These are phyloP conservation scores for Torymus aiolomorphi DNA, from an alignment of 2,888 invertebrate genomes.

Conservation along the genomic window DNA sequence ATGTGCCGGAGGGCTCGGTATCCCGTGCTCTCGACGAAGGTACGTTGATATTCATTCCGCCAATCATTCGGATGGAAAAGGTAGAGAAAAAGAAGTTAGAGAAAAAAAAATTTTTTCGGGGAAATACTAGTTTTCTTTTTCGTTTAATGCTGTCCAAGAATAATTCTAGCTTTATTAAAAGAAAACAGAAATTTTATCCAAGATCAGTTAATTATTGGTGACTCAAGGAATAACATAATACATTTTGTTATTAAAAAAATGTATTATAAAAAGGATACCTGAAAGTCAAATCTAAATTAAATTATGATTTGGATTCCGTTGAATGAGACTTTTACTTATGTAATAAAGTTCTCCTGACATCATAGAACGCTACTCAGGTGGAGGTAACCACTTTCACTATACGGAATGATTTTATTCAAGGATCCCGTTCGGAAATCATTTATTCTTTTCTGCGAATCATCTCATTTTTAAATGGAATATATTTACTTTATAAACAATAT, in stretches of 20 bases:
- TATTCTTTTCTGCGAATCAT: slow-evolving; percentile 16
- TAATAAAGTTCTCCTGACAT: slow-evolving; percentile 36
- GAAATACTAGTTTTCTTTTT: too few relatives aligned
- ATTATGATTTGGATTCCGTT: neutral
- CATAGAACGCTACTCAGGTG: slow-evolving; percentile 32
- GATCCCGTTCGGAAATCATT: slow-evolving; percentile 12
- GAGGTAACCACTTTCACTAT: slow-evolving; percentile 41
- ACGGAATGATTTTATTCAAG: slow-evolving; percentile 32
- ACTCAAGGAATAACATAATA: too few relatives aligned
- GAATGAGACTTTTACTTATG: slow-evolving; percentile 30
- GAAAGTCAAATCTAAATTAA: too few relatives aligned
- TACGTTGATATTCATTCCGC: neutral
- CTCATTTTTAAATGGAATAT: too few relatives aligned
- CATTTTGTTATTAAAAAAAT: too few relatives aligned
- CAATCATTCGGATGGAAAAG: neutral
- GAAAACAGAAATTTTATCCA: too few relatives aligned
- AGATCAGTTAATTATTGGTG: too few relatives aligned
- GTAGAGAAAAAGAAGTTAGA: neutral
- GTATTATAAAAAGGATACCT: too few relatives aligned
- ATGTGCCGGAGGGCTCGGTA: slow-evolving; percentile 48
- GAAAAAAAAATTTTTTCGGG: too few relatives aligned
- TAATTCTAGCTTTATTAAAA: too few relatives aligned
- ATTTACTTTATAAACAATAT: too few relatives aligned
- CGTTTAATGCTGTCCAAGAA: too few relatives aligned
- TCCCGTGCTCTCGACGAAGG: slow-evolving; percentile 51